phyloP scores from a whole-genome alignment of 2,888 invertebrate genomes.

The Noctua janthina region DNA sequence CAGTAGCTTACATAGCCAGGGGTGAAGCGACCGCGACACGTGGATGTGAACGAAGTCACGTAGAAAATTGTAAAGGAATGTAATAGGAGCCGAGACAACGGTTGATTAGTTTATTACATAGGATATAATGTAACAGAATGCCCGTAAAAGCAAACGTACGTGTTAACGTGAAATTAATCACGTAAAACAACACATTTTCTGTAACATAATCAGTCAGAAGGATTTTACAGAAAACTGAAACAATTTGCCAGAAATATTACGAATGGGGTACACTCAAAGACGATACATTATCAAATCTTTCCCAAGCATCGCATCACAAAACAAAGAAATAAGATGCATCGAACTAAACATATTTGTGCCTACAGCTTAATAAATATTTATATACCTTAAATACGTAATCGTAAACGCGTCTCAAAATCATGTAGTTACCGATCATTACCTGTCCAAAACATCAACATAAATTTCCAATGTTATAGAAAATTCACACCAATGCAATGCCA shows the following conservation, averaged over 20 bases:
- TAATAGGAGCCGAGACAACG: slow-evolving; percentile 44
- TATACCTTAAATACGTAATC: background rate
- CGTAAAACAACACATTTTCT: background rate
- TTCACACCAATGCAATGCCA: background rate
- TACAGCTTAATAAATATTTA: background rate
- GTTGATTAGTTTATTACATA: slow-evolving; percentile 51
- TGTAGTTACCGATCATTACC: background rate
- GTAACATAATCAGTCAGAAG: background rate
- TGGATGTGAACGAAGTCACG: slow-evolving; percentile 48
- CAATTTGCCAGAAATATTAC: background rate
- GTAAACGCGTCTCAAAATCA: background rate
- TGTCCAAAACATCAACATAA: background rate
- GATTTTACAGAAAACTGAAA: background rate
- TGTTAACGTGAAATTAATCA: slow-evolving; percentile 10
- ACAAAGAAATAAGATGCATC: background rate
- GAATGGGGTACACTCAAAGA: background rate
- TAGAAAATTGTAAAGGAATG: slow-evolving; percentile 54
- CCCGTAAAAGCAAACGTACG: background rate
- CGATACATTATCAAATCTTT: background rate
- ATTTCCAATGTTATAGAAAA: background rate
- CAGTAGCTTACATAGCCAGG: background rate
- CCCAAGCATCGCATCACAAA: background rate
- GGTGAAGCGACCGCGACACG: slow-evolving; percentile 29
- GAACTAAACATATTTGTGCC: background rate
- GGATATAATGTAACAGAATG: slow-evolving; percentile 12